These are phyloP conservation scores for Drosophila mulleri DNA, from an alignment of 2,888 invertebrate species.

Conservation along the genomic window DNA sequence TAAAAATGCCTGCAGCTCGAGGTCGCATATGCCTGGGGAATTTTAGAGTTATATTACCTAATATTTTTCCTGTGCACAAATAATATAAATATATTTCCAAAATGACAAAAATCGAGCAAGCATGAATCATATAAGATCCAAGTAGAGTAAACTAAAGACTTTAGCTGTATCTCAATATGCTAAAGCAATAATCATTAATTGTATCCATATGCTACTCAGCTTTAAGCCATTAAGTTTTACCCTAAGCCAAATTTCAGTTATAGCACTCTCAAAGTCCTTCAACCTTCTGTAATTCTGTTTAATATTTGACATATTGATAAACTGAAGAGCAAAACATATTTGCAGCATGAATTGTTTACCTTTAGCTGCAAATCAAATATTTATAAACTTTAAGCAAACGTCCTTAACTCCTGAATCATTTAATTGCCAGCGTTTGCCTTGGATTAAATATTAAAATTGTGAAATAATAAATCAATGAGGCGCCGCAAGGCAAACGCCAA, in stretches of 20 bases:
- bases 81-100: neutral
- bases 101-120: neutral
- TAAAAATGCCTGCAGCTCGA: constrained; percentile 19
- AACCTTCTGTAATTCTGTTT: neutral
- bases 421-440: neutral
- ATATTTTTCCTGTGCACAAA: neutral
- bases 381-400: neutral
- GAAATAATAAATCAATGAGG: constrained; percentile 15
- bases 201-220: neutral
- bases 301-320: neutral
- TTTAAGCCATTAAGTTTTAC: neutral
- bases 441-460: constrained; percentile 1
- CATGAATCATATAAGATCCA: neutral
- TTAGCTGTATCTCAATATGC: neutral
- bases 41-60: neutral
- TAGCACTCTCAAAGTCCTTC: neutral
- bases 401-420: too few relatives aligned
- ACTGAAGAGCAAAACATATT: neutral
- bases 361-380: neutral
- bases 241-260: neutral
- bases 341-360: neutral
- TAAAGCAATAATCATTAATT: too few relatives aligned
- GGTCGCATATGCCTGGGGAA: neutral
- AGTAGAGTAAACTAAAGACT: neutral
- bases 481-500: constrained; percentile 42